These are phyloP conservation scores for Eulemur mongoz DNA, from an alignment of 2,797 vertebrate species.

Conservation along the genomic window DNA sequence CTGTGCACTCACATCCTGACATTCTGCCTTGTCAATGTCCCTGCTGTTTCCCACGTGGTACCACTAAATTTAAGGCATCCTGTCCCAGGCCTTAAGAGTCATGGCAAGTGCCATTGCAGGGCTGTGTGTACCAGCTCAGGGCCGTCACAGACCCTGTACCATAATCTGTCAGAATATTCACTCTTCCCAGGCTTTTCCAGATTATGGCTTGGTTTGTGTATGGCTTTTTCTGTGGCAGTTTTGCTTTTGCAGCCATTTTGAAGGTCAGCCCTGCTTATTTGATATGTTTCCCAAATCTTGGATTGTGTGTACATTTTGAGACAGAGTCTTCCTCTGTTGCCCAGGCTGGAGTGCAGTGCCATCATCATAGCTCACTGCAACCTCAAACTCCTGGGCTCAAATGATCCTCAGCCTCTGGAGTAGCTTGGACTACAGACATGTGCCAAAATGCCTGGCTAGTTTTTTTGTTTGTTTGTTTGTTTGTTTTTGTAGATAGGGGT, in stretches of 20 bases:
- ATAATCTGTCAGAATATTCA: neutral
- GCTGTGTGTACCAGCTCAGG: neutral
- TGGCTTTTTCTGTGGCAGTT: neutral
- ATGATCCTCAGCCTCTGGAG: neutral
- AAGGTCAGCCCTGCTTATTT: neutral
- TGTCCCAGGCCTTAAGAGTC: too few relatives aligned
- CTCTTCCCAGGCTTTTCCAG: neutral
- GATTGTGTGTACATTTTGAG: neutral
- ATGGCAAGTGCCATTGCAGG: accelerated
- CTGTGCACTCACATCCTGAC: neutral
- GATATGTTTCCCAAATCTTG: neutral
- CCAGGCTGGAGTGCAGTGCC: neutral
- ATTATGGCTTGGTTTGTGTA: neutral
- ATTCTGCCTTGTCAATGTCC: neutral
- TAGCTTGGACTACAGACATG: neutral
- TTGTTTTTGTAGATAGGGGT: neutral
- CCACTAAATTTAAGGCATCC: neutral
- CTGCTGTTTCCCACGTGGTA: neutral
- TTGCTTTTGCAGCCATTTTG: neutral
- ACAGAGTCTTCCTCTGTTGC: neutral
- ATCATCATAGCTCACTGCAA: neutral
- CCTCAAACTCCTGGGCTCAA: neutral
- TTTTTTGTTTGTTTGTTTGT: too few relatives aligned
- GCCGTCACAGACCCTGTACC: accelerated
- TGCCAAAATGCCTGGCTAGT: neutral